A percentile compares a stretch with the other conserved stretches of the same genome.
Evolutionary conservation across 2,888 invertebrate genomes (phyloP).

Genomic region (Unio delphinus): DNA sequence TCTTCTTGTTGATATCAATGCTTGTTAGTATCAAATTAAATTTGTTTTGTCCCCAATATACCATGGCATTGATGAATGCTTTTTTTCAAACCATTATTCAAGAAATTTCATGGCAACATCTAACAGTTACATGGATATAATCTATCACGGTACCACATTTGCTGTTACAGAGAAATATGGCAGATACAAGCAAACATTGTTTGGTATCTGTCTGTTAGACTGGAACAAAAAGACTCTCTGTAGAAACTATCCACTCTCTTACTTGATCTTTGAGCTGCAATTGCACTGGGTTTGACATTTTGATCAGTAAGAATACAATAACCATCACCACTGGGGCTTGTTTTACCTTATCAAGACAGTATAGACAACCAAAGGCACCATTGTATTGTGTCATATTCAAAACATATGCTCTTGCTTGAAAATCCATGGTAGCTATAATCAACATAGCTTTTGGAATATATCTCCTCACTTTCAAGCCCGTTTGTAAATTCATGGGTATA

Average conservation of each 20-base stretch:
- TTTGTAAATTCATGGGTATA: slow-evolving; percentile 8
- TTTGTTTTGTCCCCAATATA: neutral
- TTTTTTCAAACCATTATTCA: slow-evolving; percentile 18
- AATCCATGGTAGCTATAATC: neutral
- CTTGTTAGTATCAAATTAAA: no score
- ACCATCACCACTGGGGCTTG: slow-evolving; percentile 8
- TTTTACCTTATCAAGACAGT: slow-evolving; percentile 6
- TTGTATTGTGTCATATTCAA: no score
- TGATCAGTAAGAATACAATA: slow-evolving; percentile 14
- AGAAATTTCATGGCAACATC: slow-evolving; percentile 23
- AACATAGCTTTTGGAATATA: slow-evolving; percentile 10
- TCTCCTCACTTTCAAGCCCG: neutral
- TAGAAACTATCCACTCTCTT: slow-evolving; percentile 8
- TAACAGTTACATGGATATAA: slow-evolving; percentile 27
- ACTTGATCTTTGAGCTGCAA: slow-evolving; percentile 2
- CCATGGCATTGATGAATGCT: neutral
- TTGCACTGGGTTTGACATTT: slow-evolving; percentile 1
- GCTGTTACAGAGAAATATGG: slow-evolving; percentile 18
- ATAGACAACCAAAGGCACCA: slow-evolving; percentile 18
- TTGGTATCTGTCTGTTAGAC: no score
- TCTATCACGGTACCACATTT: slow-evolving; percentile 12
- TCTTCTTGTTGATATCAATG: no score
- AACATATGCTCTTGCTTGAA: no score
- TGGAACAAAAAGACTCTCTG: neutral
- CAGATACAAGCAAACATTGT: slow-evolving; percentile 14